Conservation (phyloP, 1,140 invertebrate species). For the Habropoda laboriosa region DNA sequence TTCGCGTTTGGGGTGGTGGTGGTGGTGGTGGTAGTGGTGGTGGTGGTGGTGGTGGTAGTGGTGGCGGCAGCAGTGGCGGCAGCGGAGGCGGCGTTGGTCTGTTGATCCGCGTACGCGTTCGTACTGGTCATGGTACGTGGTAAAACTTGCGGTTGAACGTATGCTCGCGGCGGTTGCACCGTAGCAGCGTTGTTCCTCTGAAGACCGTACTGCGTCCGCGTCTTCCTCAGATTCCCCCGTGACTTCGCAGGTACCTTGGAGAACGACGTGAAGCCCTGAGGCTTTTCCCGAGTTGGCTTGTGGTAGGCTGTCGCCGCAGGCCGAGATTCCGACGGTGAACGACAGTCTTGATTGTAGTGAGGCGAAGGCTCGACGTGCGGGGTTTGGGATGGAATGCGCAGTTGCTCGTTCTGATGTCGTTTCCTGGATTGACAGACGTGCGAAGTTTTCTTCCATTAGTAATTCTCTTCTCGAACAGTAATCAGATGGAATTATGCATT, state of each 20-base stretch:
- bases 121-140: conserved; percentile 54
- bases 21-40: too few species aligned
- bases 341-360: conserved; percentile 65
- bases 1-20: not conserved
- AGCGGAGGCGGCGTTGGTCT: not conserved
- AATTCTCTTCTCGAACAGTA: not conserved
- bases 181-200: conserved; percentile 47
- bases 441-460: not conserved
- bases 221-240: conserved; percentile 65
- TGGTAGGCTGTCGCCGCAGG: conserved; percentile 62
- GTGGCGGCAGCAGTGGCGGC: too few species aligned
- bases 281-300: conserved; percentile 74
- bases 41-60: too few species aligned
- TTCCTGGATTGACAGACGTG: conserved; percentile 64
- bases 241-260: conserved; percentile 71
- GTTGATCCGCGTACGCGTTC: conserved; percentile 30
- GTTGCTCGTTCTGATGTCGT: conserved; percentile 76
- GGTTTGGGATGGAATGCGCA: conserved; percentile 71
- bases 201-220: conserved; percentile 56
- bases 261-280: conserved; percentile 64
- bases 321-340: conserved; percentile 55
- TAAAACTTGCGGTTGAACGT: conserved; percentile 64
- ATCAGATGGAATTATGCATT: too few species aligned
- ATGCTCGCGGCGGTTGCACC: conserved; percentile 58
- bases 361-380: conserved; percentile 69